Evolutionary conservation across 2,888 invertebrate species (phyloP), one percentile per base, ranked within the genome.

Genomic region (Nemotelus nigrinus): DNA sequence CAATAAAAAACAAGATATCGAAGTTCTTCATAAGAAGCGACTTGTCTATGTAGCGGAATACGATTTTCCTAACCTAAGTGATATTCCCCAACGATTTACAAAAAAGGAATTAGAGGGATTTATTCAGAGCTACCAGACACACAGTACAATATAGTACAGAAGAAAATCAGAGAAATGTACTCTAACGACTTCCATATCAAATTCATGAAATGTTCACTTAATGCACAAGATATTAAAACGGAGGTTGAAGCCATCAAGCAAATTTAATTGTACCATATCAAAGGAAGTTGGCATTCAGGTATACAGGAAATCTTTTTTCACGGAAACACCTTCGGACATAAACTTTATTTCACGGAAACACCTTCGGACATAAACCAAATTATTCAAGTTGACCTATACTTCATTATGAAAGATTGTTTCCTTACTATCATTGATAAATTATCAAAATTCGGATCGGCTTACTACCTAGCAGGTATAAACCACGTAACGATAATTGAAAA

Each of bases 221-320:
- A 25, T n/a, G 67, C 67, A 10, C 70, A 50, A 65, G 80, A 80
- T 41, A 65, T 80, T 47, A 25, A 25, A 25, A 25, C 25, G 25
- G 25, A 25, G 48, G 76, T 80, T 10, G 78, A 80, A 67, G 67
- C 78, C 41, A 77, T 75, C 44, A 80, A 74, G 50, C 77, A 80
- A 43, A 63, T 81, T 5, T 58, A 60, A 41, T 72, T 77, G 47
- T 80, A 80, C 70, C 80, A 80, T 57, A 79, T 78, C n/a, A 78
- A 78, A 63, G 81, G 80, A 76, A 80, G 79, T 8, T 74, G 79
- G 7, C 79, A 80, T 72, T 78, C 79, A 55, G 79, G 80, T 2
- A 76, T 68, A 3, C 43, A 48, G 6, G 60, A 68, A 76, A 76
- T n/a, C 2, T 79, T 79, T 41, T 78, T 76, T 44, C 75, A 80